Evolutionary conservation across 2,113 vertebrate species (phyloP), one percentile per base, ranked within the genome.

Genomic region (Apodemus sylvaticus): DNA sequence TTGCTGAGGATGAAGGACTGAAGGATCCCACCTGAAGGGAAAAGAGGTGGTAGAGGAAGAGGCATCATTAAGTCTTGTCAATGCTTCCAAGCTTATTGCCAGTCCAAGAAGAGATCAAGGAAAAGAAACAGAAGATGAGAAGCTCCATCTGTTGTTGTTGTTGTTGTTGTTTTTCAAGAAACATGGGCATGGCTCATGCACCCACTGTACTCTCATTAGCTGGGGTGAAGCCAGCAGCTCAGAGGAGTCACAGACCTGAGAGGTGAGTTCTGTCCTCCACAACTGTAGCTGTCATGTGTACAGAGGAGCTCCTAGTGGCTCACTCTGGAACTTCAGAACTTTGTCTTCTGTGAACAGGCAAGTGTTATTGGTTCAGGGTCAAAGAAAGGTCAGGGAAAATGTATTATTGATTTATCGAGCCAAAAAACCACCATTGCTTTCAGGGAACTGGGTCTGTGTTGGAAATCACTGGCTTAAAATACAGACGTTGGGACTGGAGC

Each of bases 391-490:
- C 64, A 88, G 55, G 55, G 26, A 70, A 62, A 36, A 85, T 24
- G 70, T 87, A 34, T 73, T 68, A 36, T 86, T 19, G 64, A 34
- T 91, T 26, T 7, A 64, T 31, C 19, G 14, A 62, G 29, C 45
- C 14, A 68, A 34, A 86, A 95, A 92, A 89, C 16, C 34, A 89
- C 24, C 36, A 91, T 31, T 83, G 60, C 87, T 91, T 89, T 60
- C 53, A 78, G 45, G 83, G 24, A 13, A 95, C 66, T 20, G 12
- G 16, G 45, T 53, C n/a, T 19, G 39, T 22, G 55, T 79, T 93
- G 39, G 42, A 78, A 90, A 85, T 87, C 36, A 87, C 1, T 55
- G 70, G 48, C 39, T 77, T 86, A 53, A 71, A 68, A 36, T 5
- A 85, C 4, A 55, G 9, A 60, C 12, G 9, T 60, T 26, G 68